phyloP scores from a whole-genome alignment of 1,140 invertebrate species.

The Drosophila arawakana region DNA sequence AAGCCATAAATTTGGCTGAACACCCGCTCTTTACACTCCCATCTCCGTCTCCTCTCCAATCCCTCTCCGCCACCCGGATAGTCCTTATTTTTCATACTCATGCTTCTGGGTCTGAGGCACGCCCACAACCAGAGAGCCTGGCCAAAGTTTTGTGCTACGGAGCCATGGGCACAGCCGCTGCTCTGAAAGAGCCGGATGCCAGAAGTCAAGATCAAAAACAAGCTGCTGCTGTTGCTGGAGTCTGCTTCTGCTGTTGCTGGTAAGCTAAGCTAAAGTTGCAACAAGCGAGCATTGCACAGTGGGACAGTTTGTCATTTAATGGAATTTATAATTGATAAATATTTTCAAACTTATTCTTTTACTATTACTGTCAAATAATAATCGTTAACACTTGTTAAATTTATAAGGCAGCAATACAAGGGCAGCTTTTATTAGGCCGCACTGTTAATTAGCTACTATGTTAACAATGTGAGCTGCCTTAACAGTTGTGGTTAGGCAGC shows the following conservation, averaged over 20 bases:
- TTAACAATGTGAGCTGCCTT: too few species aligned
- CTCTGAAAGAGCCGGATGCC: conserved; percentile 37
- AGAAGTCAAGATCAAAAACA: conserved; percentile 73
- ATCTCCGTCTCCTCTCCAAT: not conserved
- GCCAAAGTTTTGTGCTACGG: conserved; percentile 42
- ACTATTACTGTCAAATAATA: too few species aligned
- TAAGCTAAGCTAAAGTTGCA: conserved; percentile 56
- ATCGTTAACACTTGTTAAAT: too few species aligned
- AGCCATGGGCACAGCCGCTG: conserved; percentile 48
- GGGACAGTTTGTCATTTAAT: too few species aligned
- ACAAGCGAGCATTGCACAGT: conserved; percentile 30
- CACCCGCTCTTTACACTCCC: conserved; percentile 12
- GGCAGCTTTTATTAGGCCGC: too few species aligned
- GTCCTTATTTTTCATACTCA: not conserved
- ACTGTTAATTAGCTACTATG: too few species aligned
- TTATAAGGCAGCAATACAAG: too few species aligned
- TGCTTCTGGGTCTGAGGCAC: conserved; percentile 11
- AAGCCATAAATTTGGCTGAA: conserved; percentile 48
- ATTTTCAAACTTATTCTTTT: too few species aligned
- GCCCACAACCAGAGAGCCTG: conserved; percentile 23
- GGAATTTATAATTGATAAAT: too few species aligned
- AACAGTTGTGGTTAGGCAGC: too few species aligned
- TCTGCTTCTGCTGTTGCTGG: conserved; percentile 1
- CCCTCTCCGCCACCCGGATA: not conserved
- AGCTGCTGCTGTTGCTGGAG: conserved; percentile 36